phyloP scores from a whole-genome alignment of 2,113 vertebrate species.

The Carettochelys insculpta region DNA sequence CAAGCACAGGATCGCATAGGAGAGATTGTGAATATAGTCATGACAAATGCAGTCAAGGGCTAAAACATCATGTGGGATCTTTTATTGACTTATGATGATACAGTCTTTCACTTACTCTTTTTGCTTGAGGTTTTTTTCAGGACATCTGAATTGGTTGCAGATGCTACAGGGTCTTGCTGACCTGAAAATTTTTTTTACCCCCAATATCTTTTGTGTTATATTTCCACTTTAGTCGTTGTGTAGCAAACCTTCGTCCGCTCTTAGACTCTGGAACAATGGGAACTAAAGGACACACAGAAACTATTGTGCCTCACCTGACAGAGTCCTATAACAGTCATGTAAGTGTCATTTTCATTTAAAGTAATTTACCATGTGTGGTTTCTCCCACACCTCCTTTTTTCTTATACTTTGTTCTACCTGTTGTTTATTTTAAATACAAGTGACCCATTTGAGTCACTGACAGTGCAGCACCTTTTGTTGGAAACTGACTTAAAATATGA shows the following conservation, averaged over 20 bases:
- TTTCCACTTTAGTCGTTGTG: conserved; percentile 84
- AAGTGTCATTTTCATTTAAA: conserved; percentile 69
- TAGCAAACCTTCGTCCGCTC: conserved; percentile 93
- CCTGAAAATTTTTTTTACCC: not conserved
- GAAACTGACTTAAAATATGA: not conserved
- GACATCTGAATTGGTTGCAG: not conserved
- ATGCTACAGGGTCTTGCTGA: not conserved
- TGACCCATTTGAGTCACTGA: not conserved
- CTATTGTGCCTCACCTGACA: conserved; percentile 93
- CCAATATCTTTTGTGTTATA: conserved; percentile 24
- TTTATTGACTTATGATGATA: not conserved
- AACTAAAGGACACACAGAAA: conserved; percentile 97
- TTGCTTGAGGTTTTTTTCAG: not conserved
- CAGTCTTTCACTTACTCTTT: not conserved
- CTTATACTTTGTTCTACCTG: not conserved
- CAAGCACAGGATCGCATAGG: not conserved
- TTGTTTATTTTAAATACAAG: not conserved
- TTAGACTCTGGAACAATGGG: conserved; percentile 99
- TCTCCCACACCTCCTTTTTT: not conserved
- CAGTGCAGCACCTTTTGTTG: not conserved
- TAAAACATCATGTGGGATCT: not conserved
- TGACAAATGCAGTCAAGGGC: not conserved
- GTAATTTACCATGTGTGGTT: fast-evolving
- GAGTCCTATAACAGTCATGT: conserved; percentile 99
- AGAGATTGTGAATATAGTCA: not conserved